These are phyloP conservation scores for Bombylius major DNA, from an alignment of 2,888 invertebrate species.

Conservation along the genomic window DNA sequence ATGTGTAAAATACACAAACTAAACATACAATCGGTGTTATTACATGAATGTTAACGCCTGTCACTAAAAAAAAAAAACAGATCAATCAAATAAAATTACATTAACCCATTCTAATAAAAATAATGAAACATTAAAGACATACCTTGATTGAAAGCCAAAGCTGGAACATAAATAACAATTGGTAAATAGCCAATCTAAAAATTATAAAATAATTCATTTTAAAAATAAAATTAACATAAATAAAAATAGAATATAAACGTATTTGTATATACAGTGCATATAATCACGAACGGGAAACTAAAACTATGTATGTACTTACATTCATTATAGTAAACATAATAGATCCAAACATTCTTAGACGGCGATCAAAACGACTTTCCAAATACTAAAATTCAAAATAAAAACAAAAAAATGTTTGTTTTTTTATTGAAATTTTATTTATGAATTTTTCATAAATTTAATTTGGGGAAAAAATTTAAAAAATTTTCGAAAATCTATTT, in stretches of 20 bases:
- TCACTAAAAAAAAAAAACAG: conserved; percentile 43
- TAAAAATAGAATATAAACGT: neutral
- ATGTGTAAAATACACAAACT: conserved; percentile 79
- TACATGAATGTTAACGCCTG: conserved; percentile 68
- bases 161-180: conserved; percentile 68
- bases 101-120: neutral
- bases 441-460: too few species aligned
- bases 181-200: conserved; percentile 47
- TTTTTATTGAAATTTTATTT: too few species aligned
- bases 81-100: too few species aligned
- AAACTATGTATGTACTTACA: conserved; percentile 41
- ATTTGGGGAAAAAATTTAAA: too few species aligned
- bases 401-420: too few species aligned
- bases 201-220: neutral
- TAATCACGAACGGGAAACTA: too few species aligned
- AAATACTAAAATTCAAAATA: conserved; percentile 46
- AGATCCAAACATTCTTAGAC: conserved; percentile 58
- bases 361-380: conserved; percentile 58
- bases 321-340: conserved; percentile 57
- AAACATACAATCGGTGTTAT: conserved; percentile 72
- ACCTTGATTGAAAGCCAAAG: conserved; percentile 71
- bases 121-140: conserved; percentile 12
- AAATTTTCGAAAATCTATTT: too few species aligned
- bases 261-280: too few species aligned
- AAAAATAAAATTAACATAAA: neutral